Percentiles rank a stretch among this genome's conserved stretches.
Conservation (phyloP, 1,140 invertebrate species). For the Pygmarrhopalites habei region DNA sequence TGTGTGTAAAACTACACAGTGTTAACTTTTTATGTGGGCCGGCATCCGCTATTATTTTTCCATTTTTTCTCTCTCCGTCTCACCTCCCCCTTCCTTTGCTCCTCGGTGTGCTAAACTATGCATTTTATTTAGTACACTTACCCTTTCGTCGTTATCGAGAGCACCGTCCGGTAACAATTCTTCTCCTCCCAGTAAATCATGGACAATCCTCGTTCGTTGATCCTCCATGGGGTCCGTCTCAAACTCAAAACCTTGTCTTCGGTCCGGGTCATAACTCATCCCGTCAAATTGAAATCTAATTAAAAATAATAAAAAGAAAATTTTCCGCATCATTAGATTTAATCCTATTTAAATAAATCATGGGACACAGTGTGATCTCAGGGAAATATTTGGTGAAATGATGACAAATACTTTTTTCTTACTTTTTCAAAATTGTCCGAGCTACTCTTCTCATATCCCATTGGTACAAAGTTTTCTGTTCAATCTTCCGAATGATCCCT, state of each 20-base stretch:
- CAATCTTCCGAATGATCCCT: constrained; percentile 40
- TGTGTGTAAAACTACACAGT: too few relatives aligned
- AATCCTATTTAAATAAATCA: too few relatives aligned
- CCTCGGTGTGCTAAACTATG: too few relatives aligned
- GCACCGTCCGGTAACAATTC: constrained; percentile 33
- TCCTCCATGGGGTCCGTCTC: not conserved
- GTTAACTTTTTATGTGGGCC: too few relatives aligned
- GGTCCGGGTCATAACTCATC: constrained; percentile 25
- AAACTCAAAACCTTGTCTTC: constrained; percentile 21
- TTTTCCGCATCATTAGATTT: too few relatives aligned
- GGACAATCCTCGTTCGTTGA: not conserved
- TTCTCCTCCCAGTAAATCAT: not conserved
- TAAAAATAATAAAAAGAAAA: not conserved
- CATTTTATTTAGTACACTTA: too few relatives aligned
- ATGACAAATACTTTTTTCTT: not conserved
- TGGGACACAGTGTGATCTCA: not conserved
- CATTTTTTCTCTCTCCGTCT: too few relatives aligned
- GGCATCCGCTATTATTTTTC: too few relatives aligned
- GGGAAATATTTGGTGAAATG: not conserved
- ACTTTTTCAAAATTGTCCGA: constrained; percentile 33
- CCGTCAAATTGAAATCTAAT: constrained; percentile 39
- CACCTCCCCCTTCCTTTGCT: too few relatives aligned
- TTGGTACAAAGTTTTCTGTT: constrained; percentile 29
- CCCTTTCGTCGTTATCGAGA: constrained; percentile 39
- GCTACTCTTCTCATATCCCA: constrained; percentile 36